Evolutionary conservation across 2,888 invertebrate species (phyloP).

Genomic region (Ctenicera cuprea): DNA sequence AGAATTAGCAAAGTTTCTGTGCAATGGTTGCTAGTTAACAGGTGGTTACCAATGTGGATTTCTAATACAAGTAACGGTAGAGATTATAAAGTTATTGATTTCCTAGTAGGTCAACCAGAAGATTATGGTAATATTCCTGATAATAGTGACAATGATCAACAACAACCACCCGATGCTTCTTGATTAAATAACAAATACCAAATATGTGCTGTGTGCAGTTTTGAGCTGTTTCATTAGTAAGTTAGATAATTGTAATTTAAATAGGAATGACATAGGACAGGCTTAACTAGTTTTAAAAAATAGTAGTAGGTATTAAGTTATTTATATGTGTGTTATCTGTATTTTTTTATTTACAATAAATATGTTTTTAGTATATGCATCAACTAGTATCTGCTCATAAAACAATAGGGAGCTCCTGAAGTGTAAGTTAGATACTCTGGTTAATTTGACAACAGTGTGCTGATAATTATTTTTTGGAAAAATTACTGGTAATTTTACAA

Average conservation of each 20-base stretch:
- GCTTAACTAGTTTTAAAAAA: conserved; percentile 4
- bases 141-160: conserved; percentile 37
- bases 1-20: conserved; percentile 78
- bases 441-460: too few relatives aligned
- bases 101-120: conserved; percentile 57
- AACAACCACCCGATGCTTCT: conserved; percentile 37
- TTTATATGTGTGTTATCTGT: conserved; percentile 19
- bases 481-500: too few relatives aligned
- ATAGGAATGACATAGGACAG: conserved; percentile 12
- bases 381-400: too few relatives aligned
- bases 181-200: conserved; percentile 34
- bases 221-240: conserved; percentile 3
- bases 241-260: conserved; percentile 8
- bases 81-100: conserved; percentile 74
- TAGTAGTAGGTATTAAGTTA: conserved; percentile 8
- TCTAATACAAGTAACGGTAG: conserved; percentile 74
- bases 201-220: conserved; percentile 42
- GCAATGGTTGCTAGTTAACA: conserved; percentile 81
- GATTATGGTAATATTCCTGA: conserved; percentile 23
- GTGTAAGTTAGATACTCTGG: too few relatives aligned
- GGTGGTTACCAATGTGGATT: conserved; percentile 80
- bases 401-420: too few relatives aligned
- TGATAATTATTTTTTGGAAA: too few relatives aligned
- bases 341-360: conserved; percentile 26
- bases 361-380: conserved; percentile 12